Evolutionary conservation across 2,888 invertebrate species (phyloP), one percentile per base, ranked within the genome.

Genomic region (Sisyra terminalis): DNA sequence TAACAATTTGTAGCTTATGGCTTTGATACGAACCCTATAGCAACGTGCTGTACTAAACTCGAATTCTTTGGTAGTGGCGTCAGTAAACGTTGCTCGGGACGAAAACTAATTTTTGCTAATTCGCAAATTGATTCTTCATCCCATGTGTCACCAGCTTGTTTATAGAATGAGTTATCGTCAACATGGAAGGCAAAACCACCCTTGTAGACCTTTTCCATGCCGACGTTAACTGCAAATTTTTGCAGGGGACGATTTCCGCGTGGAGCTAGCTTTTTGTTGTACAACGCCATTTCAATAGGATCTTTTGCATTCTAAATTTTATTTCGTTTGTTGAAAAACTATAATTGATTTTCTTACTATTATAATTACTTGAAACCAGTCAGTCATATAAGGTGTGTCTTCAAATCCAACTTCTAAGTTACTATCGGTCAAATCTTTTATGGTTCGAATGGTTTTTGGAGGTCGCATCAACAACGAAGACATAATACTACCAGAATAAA

Each of bases 181-280:
- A 77, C 69, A 51, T 79, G 76, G 56, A 76, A 79, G 0, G 81
- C 82, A 53, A 74, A 81, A 2, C 73, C 76, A 2, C 80, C 81
- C 29, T 60, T 57, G 53, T 70, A 70, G 1, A 81, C 73, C 48
- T 67, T 55, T 1, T 58, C 57, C 54, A 81, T 61, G 9, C 80
- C 81, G 37, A 66, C 57, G 5, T 13, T 8, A 8, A 35, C 14
- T 13, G 35, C 8, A 35, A 15, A 35, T 15, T 15, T 35, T 15
- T 35, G 35, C 10, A 15, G 13, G 3, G 35, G 35, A 35, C 9
- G 16, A 15, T 35, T 35, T 11, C 16, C 8, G 9, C 16, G 14
- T 1, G 14, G 35, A 13, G 16, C 16, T n/a, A 35, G 14, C 13
- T 35, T 35, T 15, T 35, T 35, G 14, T 35, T 15, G 6, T 35